Percentiles rank a stretch among this genome's conserved stretches.
Evolutionary conservation across 2,113 vertebrate species (phyloP).

Genomic region (Corythaeola cristata): DNA sequence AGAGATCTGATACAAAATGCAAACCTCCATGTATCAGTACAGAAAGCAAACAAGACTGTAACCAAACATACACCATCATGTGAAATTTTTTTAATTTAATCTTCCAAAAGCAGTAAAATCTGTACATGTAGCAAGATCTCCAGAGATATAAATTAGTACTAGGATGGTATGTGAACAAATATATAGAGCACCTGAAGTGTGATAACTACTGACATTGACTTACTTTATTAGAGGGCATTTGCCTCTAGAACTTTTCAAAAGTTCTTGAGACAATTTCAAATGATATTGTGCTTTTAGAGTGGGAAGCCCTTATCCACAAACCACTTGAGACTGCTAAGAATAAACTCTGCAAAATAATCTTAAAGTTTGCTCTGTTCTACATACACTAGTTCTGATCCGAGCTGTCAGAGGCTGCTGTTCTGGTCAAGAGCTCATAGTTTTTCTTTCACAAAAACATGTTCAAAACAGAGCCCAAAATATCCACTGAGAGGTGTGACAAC

Average conservation of each 20-base stretch:
- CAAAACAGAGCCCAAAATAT: neutral
- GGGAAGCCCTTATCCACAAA: neutral
- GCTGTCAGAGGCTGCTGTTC: neutral
- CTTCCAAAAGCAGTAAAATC: neutral
- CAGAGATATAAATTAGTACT: neutral
- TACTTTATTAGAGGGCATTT: neutral
- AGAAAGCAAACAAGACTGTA: neutral
- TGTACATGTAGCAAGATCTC: neutral
- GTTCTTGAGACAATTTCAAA: neutral
- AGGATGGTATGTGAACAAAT: neutral
- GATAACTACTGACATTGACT: neutral
- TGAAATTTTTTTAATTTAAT: neutral
- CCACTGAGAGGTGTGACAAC: neutral
- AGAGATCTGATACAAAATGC: neutral
- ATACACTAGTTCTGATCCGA: neutral
- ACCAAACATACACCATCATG: neutral
- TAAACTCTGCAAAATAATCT: neutral
- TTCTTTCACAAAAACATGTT: neutral
- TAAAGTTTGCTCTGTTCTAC: neutral
- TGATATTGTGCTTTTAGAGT: neutral
- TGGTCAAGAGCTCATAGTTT: neutral
- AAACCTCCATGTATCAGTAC: neutral
- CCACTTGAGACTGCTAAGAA: neutral
- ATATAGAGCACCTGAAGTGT: neutral
- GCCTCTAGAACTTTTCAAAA: neutral